phyloP scores from a whole-genome alignment of 2,888 invertebrate species.

The Lutraria lutraria region DNA sequence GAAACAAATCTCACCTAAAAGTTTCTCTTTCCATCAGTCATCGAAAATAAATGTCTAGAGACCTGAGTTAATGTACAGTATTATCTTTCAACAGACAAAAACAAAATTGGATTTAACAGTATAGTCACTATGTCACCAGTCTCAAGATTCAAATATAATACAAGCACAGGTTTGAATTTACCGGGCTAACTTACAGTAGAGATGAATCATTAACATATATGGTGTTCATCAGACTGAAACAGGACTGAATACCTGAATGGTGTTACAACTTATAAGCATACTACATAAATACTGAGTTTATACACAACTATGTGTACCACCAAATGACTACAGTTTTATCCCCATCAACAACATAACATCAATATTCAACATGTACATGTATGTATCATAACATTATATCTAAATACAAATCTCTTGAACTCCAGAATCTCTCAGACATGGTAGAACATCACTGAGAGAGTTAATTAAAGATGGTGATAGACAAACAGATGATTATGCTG shows the following conservation, averaged over 20 bases:
- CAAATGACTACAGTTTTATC: neutral
- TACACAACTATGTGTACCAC: neutral
- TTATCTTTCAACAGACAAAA: too few species aligned
- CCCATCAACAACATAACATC: too few species aligned
- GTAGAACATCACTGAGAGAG: neutral
- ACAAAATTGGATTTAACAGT: neutral
- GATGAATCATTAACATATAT: conserved; percentile 31
- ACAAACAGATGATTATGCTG: neutral
- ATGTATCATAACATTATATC: too few species aligned
- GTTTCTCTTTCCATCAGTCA: conserved; percentile 9
- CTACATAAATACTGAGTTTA: neutral
- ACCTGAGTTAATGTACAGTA: neutral
- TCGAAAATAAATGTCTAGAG: neutral
- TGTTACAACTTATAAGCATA: neutral
- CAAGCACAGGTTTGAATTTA: conserved; percentile 31
- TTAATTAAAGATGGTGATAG: neutral
- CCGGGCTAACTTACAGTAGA: conserved; percentile 7
- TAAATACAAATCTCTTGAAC: neutral
- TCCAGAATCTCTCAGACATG: neutral
- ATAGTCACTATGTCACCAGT: neutral
- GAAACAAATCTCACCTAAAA: neutral
- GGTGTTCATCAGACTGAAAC: conserved; percentile 41
- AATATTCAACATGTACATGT: neutral
- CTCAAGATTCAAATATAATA: conserved; percentile 26
- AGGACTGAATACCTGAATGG: neutral